Evolutionary conservation across 2,113 vertebrate species (phyloP).

Genomic region (Pomatorhinus ruficollis): DNA sequence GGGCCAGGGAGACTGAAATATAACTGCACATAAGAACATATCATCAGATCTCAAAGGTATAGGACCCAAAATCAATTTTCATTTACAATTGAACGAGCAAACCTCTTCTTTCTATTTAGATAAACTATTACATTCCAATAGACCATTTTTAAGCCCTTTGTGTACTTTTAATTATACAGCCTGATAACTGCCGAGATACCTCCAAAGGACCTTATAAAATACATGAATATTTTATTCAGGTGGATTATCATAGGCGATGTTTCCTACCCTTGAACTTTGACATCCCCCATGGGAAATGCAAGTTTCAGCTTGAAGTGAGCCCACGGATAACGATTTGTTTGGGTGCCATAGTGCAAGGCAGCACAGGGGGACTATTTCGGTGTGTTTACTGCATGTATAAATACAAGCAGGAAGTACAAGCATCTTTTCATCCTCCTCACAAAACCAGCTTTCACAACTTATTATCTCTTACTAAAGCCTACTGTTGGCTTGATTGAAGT

Average conservation of each 20-base stretch:
- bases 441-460: conserved; percentile 19
- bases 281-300: neutral
- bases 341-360: neutral
- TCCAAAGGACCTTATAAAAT: neutral
- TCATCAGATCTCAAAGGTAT: neutral
- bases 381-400: conserved; percentile 19
- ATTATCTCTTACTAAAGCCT: conserved; percentile 43
- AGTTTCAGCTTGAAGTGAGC: neutral
- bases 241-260: neutral
- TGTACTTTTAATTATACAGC: neutral
- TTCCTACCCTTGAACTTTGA: neutral
- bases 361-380: neutral
- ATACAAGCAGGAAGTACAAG: neutral
- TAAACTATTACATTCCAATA: neutral
- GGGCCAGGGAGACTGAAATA: neutral
- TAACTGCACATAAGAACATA: neutral
- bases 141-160: neutral
- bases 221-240: neutral
- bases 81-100: neutral
- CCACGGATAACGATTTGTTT: neutral
- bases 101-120: neutral
- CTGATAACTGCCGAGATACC: neutral
- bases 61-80: neutral
- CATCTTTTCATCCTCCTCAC: neutral
- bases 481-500: conserved; percentile 53